These are phyloP conservation scores for Chrysopilus asiliformis DNA, from an alignment of 2,888 invertebrate genomes.

Conservation along the genomic window DNA sequence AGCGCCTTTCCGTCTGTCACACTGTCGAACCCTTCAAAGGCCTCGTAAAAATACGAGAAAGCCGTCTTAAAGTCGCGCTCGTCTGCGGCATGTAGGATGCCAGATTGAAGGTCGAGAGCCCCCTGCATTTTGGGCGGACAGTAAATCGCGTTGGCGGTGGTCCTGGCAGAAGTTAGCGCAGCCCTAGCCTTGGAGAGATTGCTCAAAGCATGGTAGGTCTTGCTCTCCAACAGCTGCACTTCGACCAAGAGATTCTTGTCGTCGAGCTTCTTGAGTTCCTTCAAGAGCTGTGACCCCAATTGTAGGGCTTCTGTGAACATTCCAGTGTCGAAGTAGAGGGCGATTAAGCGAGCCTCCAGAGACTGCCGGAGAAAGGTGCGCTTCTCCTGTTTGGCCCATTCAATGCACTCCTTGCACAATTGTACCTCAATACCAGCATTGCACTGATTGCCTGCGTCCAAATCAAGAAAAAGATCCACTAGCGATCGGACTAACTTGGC, in stretches of 20 bases:
- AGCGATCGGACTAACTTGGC: slow-evolving; percentile 93
- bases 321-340: slow-evolving; percentile 84
- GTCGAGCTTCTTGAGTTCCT: slow-evolving; percentile 95
- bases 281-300: slow-evolving; percentile 73
- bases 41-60: slow-evolving; percentile 99
- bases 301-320: slow-evolving; percentile 78
- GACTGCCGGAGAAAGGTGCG: slow-evolving; percentile 95
- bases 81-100: slow-evolving; percentile 98
- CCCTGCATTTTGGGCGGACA: slow-evolving; percentile 98
- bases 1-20: slow-evolving; percentile 85
- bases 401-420: slow-evolving; percentile 94
- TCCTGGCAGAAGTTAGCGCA: slow-evolving; percentile 92
- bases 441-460: slow-evolving; percentile 92
- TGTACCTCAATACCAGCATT: slow-evolving; percentile 92
- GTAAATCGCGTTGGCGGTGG: slow-evolving; percentile 99
- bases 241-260: slow-evolving; percentile 98
- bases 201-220: slow-evolving; percentile 94
- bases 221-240: slow-evolving; percentile 94
- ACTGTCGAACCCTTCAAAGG: slow-evolving; percentile 97
- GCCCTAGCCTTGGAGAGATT: slow-evolving; percentile 94
- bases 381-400: slow-evolving; percentile 97
- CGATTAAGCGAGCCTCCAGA: slow-evolving; percentile 85
- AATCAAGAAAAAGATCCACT: slow-evolving; percentile 93
- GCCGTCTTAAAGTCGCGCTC: slow-evolving; percentile 99
- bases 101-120: slow-evolving; percentile 91